These are phyloP conservation scores for Calidris pygmaea DNA, from an alignment of 2,113 vertebrate genomes.

Conservation along the genomic window DNA sequence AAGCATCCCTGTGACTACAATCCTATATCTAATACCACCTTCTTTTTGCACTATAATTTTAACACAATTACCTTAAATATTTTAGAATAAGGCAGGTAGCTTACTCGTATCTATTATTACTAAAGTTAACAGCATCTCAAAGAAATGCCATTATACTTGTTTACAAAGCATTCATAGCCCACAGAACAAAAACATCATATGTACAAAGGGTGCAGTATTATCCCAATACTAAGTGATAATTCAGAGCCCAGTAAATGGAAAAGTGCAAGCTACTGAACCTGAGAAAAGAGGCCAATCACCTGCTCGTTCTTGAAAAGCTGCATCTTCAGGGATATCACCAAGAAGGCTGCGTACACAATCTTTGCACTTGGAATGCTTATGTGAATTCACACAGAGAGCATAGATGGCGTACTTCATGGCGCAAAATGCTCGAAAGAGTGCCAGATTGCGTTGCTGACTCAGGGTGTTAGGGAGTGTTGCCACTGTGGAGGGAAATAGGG, in stretches of 20 bases:
- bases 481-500: background rate
- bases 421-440: conserved; percentile 90
- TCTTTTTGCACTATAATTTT: background rate
- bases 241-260: background rate
- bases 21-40: background rate
- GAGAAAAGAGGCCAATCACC: conserved; percentile 8
- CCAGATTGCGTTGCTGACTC: conserved; percentile 77
- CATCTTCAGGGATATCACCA: conserved; percentile 11
- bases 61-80: background rate
- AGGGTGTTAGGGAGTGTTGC: background rate
- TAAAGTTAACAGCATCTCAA: background rate
- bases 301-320: background rate
- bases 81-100: background rate
- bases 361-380: conserved; percentile 74
- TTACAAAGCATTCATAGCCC: background rate
- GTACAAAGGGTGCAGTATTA: background rate
- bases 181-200: background rate
- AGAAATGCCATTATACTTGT: background rate
- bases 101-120: background rate
- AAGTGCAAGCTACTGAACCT: background rate
- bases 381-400: conserved; percentile 87
- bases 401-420: conserved; percentile 96
- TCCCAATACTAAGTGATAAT: background rate
- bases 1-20: background rate
- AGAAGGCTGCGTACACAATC: conserved; percentile 57